Evolutionary conservation across 2,113 vertebrate species (phyloP).

Genomic region (Poecile atricapillus): DNA sequence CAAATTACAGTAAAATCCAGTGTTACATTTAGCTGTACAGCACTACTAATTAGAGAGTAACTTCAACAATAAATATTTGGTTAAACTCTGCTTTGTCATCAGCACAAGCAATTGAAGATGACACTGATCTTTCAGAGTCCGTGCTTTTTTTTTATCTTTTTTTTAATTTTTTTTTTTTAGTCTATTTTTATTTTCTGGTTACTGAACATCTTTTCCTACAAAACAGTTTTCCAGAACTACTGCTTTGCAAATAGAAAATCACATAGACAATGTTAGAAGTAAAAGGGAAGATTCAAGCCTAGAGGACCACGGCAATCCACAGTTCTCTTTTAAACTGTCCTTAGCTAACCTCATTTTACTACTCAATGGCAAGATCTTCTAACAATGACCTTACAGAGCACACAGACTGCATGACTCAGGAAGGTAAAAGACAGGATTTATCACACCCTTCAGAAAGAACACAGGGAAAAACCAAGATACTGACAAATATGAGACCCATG

Average conservation of each 20-base stretch:
- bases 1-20: conserved; percentile 56
- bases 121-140: conserved; percentile 47
- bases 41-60: conserved; percentile 68
- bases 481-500: neutral
- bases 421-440: neutral
- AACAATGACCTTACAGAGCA: neutral
- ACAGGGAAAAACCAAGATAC: neutral
- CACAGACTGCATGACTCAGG: no score
- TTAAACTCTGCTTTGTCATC: conserved; percentile 73
- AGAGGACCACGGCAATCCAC: neutral
- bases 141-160: neutral
- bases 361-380: neutral
- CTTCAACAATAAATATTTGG: conserved; percentile 74
- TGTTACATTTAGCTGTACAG: conserved; percentile 67
- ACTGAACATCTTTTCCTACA: conserved; percentile 31
- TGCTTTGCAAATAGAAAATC: conserved; percentile 56
- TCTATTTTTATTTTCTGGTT: conserved; percentile 71
- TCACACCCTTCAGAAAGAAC: neutral
- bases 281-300: conserved; percentile 17
- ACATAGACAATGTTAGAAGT: neutral
- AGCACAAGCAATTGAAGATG: conserved; percentile 65
- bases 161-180: conserved; percentile 19
- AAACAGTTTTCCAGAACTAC: conserved; percentile 44
- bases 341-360: neutral
- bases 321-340: neutral